Conservation (phyloP, 2,113 vertebrate genomes). For the Azemiops feae region DNA sequence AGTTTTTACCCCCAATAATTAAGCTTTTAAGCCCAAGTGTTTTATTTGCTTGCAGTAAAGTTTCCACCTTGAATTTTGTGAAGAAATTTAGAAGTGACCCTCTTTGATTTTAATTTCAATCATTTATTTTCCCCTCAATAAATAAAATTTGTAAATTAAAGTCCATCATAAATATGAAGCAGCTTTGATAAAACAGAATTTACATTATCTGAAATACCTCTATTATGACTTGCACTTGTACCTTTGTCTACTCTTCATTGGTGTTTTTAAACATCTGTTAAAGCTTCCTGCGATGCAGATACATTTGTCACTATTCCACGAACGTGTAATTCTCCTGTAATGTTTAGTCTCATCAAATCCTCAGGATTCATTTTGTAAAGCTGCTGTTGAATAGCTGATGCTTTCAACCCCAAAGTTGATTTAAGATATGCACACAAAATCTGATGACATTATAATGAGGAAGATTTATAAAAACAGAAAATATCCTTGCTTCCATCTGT, state of each 20-base stretch:
- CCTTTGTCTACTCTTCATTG: conserved; percentile 42
- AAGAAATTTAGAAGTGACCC: conserved; percentile 36
- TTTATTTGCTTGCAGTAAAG: conserved; percentile 46
- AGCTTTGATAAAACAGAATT: conserved; percentile 62
- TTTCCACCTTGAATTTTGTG: conserved; percentile 16
- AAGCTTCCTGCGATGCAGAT: conserved; percentile 48
- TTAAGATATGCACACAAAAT: conserved; percentile 21
- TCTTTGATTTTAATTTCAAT: conserved; percentile 38
- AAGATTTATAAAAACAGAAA: conserved; percentile 46
- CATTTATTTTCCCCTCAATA: conserved; percentile 25
- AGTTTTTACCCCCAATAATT: background rate
- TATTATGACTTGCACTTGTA: conserved; percentile 49
- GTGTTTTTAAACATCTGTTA: conserved; percentile 43
- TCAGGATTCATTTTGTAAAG: conserved; percentile 59
- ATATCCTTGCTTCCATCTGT: conserved; percentile 34
- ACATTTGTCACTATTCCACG: conserved; percentile 42
- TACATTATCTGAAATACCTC: conserved; percentile 69
- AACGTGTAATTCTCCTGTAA: conserved; percentile 41
- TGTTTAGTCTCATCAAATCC: conserved; percentile 54
- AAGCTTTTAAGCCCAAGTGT: background rate
- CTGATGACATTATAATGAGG: conserved; percentile 12
- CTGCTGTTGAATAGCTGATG: conserved; percentile 39
- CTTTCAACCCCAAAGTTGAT: conserved; percentile 28
- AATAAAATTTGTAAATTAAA: conserved; percentile 45
- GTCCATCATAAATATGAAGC: conserved; percentile 55